Conservation (phyloP, 2,797 vertebrate species). For the Sebastes steindachneri region DNA sequence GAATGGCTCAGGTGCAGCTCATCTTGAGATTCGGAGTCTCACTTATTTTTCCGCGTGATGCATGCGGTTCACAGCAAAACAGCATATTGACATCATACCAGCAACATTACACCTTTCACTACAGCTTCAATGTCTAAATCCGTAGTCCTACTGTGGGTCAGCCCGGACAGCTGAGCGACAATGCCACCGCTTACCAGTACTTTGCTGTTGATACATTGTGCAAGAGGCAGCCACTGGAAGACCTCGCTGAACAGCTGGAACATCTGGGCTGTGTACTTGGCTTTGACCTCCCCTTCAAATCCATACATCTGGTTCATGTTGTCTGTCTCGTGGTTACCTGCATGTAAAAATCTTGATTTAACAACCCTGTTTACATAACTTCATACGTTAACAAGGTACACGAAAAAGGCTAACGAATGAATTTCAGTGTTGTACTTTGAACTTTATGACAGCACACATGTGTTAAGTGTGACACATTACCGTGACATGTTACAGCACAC, state of each 20-base stretch:
- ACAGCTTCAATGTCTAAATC: too few species aligned
- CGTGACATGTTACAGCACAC: not conserved
- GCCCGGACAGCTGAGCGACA: not conserved
- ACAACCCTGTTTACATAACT: not conserved
- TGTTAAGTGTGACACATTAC: not conserved
- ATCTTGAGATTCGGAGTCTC: too few species aligned
- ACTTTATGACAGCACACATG: not conserved
- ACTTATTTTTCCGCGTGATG: too few species aligned
- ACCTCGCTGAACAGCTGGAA: slow-evolving; percentile 98
- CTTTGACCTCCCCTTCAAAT: slow-evolving; percentile 96
- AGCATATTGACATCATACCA: too few species aligned
- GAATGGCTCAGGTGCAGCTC: too few species aligned
- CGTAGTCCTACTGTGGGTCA: too few species aligned
- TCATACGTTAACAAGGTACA: accelerated
- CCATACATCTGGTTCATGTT: slow-evolving; percentile 99
- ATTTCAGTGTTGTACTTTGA: not conserved
- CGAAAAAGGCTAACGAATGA: not conserved
- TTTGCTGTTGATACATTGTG: slow-evolving; percentile 94
- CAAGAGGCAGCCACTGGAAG: slow-evolving; percentile 96
- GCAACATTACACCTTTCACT: too few species aligned
- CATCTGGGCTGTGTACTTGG: slow-evolving; percentile 97
- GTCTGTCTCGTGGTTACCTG: slow-evolving; percentile 97
- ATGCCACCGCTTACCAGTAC: slow-evolving; percentile 85
- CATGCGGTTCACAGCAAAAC: too few species aligned
- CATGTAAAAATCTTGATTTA: not conserved